Conservation (phyloP, 2,888 invertebrate genomes). For the Caenorhabditis macrosperma region DNA sequence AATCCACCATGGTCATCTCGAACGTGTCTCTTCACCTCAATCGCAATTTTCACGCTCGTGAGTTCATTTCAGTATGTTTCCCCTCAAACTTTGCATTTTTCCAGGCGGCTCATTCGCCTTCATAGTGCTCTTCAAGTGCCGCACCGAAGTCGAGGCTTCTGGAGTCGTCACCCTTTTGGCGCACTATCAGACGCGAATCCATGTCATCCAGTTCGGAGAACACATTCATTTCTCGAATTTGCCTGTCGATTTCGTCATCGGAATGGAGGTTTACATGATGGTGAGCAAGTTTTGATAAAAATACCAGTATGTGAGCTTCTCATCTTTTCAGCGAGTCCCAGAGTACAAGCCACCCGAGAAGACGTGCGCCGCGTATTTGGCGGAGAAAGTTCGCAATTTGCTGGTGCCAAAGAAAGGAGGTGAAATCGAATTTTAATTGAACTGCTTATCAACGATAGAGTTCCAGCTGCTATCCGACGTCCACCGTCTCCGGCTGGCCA, state of each 20-base stretch:
- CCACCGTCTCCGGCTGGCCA: no score
- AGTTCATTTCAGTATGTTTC: background rate
- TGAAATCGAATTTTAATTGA: no score
- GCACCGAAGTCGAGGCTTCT: constrained; percentile 69
- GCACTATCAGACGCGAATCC: constrained; percentile 60
- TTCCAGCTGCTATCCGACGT: no score
- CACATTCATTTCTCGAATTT: constrained; percentile 65
- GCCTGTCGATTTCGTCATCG: constrained; percentile 59
- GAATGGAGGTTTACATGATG: constrained; percentile 63
- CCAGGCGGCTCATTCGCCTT: constrained; percentile 67
- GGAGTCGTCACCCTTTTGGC: constrained; percentile 66
- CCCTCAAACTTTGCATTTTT: background rate
- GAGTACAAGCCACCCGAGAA: constrained; percentile 52
- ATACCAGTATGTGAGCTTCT: no score
- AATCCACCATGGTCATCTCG: constrained; percentile 62
- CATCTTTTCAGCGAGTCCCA: constrained; percentile 37
- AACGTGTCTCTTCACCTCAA: constrained; percentile 63
- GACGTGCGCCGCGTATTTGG: constrained; percentile 63
- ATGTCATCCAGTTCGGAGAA: constrained; percentile 61
- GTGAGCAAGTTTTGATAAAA: background rate
- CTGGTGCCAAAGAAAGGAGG: constrained; percentile 55
- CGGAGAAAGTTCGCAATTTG: constrained; percentile 59
- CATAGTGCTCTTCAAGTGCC: constrained; percentile 67
- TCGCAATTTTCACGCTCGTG: constrained; percentile 60
- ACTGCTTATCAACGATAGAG: no score